Conservation (phyloP, 92 coral and sea anemone genomes). For the Porites lobata region DNA sequence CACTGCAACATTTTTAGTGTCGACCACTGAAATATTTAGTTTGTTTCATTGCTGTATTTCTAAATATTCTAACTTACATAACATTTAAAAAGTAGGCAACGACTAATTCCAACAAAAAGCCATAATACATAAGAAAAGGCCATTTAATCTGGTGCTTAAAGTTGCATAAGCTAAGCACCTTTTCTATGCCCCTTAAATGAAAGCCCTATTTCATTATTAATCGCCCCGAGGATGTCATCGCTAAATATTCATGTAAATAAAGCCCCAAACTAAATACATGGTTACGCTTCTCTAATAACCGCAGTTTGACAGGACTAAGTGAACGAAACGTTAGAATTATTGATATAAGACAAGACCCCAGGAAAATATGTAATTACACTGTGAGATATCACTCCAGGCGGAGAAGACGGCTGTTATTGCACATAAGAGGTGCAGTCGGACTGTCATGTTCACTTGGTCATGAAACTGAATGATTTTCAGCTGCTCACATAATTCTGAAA, state of each 20-base stretch:
- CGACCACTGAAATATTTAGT: too few relatives aligned
- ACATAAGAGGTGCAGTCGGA: too few relatives aligned
- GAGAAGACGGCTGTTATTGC: neutral
- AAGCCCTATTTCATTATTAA: constrained; percentile 1
- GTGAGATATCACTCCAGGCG: neutral
- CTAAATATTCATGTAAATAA: neutral
- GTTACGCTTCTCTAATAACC: too few relatives aligned
- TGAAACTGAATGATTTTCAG: neutral
- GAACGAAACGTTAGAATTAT: neutral
- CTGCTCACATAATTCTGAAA: neutral
- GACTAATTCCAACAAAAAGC: too few relatives aligned
- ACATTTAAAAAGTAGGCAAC: too few relatives aligned
- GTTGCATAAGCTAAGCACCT: neutral
- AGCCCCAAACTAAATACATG: neutral
- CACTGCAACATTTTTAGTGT: too few relatives aligned
- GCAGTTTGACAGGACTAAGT: too few relatives aligned
- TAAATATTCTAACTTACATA: too few relatives aligned
- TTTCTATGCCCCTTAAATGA: neutral
- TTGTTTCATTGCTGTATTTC: too few relatives aligned
- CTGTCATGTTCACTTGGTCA: too few relatives aligned
- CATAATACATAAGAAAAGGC: neutral
- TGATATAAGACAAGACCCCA: neutral
- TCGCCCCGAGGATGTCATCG: neutral
- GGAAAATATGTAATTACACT: neutral
- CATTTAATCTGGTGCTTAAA: neutral